A percentile compares a stretch with the other conserved stretches of the same genome.
These are phyloP conservation scores for Sinocyclocheilus anophthalmus DNA, from an alignment of 2,113 vertebrate species.

Conservation along the genomic window DNA sequence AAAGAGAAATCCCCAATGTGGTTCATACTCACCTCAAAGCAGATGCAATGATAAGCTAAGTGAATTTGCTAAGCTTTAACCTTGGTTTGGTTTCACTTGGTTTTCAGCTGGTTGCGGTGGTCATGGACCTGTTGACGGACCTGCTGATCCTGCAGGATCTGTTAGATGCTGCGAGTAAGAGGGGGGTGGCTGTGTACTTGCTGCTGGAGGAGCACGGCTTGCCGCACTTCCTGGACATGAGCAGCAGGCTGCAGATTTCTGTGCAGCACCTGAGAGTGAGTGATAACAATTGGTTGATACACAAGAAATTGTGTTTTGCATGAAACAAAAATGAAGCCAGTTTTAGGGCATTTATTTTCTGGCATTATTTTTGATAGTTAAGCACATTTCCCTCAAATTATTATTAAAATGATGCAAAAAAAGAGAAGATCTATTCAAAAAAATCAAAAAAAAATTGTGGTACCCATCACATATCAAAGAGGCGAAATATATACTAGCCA, in stretches of 20 bases:
- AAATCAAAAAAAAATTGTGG: too few species aligned
- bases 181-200: constrained; percentile 86
- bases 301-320: neutral
- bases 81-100: neutral
- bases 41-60: neutral
- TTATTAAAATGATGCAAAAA: neutral
- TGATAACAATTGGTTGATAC: neutral
- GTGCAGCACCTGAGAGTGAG: constrained; percentile 86
- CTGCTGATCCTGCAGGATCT: constrained; percentile 91
- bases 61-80: neutral
- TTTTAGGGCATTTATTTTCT: neutral
- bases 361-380: neutral
- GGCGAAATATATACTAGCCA: too few species aligned
- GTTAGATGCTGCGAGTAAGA: constrained; percentile 83
- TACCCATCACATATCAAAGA: too few species aligned
- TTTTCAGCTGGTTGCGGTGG: constrained; percentile 86
- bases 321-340: neutral
- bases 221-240: constrained; percentile 91
- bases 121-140: constrained; percentile 93
- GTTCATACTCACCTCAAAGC: neutral
- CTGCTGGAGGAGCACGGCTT: constrained; percentile 84
- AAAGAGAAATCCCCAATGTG: neutral
- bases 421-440: neutral
- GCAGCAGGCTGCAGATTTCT: constrained; percentile 80
- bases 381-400: neutral